phyloP scores from a whole-genome alignment of 64 coral and sea anemone species.

The Pachyseris speciosa region DNA sequence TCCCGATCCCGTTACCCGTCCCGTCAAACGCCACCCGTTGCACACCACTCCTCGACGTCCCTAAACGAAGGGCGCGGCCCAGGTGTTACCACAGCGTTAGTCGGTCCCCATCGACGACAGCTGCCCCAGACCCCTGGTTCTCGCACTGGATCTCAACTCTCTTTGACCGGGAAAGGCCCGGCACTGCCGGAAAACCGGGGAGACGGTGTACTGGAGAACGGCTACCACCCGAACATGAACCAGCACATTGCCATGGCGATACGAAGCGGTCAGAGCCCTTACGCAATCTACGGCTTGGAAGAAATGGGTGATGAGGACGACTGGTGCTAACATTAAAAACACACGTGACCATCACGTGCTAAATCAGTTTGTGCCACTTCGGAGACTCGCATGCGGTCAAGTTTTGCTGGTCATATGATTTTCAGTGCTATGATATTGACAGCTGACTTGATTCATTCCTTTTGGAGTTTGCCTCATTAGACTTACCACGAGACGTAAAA shows the following conservation, averaged over 20 bases:
- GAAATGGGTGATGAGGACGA: conserved; percentile 95
- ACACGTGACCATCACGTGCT: conserved; percentile 24
- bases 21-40: conserved; percentile 57
- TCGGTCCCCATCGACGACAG: conserved; percentile 66
- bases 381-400: not conserved
- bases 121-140: conserved; percentile 85
- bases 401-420: not conserved
- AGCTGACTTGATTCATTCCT: not conserved
- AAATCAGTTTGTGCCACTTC: not conserved
- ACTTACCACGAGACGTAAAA: not conserved
- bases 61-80: conserved; percentile 90
- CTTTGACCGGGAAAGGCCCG: conserved; percentile 86
- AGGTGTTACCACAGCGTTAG: conserved; percentile 78
- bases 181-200: conserved; percentile 77
- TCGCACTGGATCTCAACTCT: conserved; percentile 87
- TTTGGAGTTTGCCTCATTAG: not conserved
- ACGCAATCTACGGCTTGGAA: conserved; percentile 97
- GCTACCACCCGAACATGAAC: conserved; percentile 99
- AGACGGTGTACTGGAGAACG: conserved; percentile 90
- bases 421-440: not conserved
- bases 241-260: conserved; percentile 99
- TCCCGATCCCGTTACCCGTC: conserved; percentile 43
- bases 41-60: conserved; percentile 83
- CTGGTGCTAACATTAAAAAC: conserved; percentile 82
- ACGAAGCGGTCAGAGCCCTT: conserved; percentile 96